Evolutionary conservation across 2,888 invertebrate genomes (phyloP), one percentile per base, ranked within the genome.

Genomic region (Heliconius ethilla): DNA sequence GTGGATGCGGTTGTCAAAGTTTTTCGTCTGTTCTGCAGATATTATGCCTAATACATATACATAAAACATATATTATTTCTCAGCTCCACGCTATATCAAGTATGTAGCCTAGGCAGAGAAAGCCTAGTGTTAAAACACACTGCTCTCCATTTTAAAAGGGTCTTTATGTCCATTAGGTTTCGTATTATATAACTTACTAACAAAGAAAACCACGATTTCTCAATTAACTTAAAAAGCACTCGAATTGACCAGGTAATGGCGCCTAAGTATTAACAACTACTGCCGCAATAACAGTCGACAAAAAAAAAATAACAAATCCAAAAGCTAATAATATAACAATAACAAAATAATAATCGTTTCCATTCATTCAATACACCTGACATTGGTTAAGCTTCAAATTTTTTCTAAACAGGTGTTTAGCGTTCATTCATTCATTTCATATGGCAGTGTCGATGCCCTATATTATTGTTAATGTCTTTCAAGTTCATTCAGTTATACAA

Each of bases 401-500:
- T 90, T 90, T 90, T 90, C 89, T 89, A 88, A 91, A 90, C 93
- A 93, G 93, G 92, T 93, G 93, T 89, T 84, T 15, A 82, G 78
- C 78, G 79, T 80, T 83, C 78, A 85, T 88, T 85, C 89, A 89
- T 88, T 90, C 88, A 89, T 84, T 88, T 90, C 88, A 89, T 84
- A 82, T 85, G 81, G 84, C 75, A 83, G 85, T 89, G 92, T 93
- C 93, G 92, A 93, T 93, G 93, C 92, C 94, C 94, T 90, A 94
- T 92, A 93, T 93, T 90, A 89, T 89, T 89, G 88, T 90, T 40
- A 86, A 84, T 88, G 86, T 90, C 91, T 91, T 89, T 92, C 92
- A 93, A 93, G 93, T 93, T 93, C 93, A 92, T 87, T 89, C 91
- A 90, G 90, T 89, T 89, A 89, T 89, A 94, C 93, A 93, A 94